A percentile compares a stretch with the other conserved stretches of the same genome.
These are phyloP conservation scores for Eupithecia centaureata DNA, from an alignment of 2,888 invertebrate genomes.

Conservation along the genomic window DNA sequence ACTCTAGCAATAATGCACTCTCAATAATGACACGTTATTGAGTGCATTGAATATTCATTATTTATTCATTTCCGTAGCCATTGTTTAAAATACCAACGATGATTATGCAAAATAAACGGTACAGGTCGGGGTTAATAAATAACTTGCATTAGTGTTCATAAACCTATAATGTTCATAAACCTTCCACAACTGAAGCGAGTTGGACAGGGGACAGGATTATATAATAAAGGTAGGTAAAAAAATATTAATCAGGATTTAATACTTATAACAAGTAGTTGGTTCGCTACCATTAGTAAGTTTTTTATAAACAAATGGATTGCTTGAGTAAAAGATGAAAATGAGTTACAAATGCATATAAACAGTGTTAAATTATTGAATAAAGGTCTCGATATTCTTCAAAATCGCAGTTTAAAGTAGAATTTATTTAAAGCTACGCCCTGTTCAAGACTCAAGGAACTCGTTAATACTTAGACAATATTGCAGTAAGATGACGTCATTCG, in stretches of 20 bases:
- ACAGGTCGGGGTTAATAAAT: conserved; percentile 12
- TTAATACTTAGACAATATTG: not conserved
- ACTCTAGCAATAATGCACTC: too few relatives aligned
- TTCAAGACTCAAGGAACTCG: not conserved
- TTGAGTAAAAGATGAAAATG: too few relatives aligned
- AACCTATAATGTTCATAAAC: conserved; percentile 18
- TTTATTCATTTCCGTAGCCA: conserved; percentile 24
- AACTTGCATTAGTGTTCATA: conserved; percentile 12
- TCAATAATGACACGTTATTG: not conserved
- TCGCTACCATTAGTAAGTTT: too few relatives aligned
- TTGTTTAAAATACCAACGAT: conserved; percentile 25
- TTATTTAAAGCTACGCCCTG: not conserved
- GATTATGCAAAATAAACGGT: conserved; percentile 29
- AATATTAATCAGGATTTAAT: not conserved
- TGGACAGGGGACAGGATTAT: conserved; percentile 11
- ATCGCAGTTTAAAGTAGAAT: too few relatives aligned
- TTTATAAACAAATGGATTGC: too few relatives aligned
- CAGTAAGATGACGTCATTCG: conserved; percentile 53
- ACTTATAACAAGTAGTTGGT: too few relatives aligned
- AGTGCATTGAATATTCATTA: conserved; percentile 17
- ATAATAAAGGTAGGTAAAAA: not conserved
- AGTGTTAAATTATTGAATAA: too few relatives aligned
- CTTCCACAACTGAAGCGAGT: not conserved
- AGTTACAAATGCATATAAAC: too few relatives aligned
- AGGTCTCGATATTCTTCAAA: too few relatives aligned